Evolutionary conservation across 2,888 invertebrate genomes (phyloP), one percentile per base, ranked within the genome.

Genomic region (Brachypterus glaber): DNA sequence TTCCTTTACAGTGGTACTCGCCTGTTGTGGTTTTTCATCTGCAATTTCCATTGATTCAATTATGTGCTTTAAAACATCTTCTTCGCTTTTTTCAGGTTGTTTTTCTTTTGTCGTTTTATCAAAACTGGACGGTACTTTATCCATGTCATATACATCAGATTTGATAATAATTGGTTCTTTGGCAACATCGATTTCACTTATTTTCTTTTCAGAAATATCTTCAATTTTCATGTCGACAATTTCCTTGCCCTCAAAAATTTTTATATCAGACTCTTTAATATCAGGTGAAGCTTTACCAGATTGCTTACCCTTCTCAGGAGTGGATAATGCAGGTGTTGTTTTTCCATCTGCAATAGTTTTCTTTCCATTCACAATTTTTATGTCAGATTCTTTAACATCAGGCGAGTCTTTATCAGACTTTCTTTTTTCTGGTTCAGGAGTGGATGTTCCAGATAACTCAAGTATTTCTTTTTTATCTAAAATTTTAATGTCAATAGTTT

Each of bases 341-440:
- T 11, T 17, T 4, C 24, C 21, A 9, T 37, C 8, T 18, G n/a
- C 37, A 17, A 26, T 30, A 8, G 25, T 11, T 25, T 17, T 17
- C 14, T 43, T 32, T 32, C 35, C 37, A 11, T 8, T 3, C 2
- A 8, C 17, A 11, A 16, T 21, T 35, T 32, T 24, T 9, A 26
- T 26, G 7, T 27, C 30, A 11, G 14, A 25, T 18, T 8, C 13
- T 33, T 17, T 18, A n/a, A 16, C 16, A 5, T 18, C 33, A 15
- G n/a, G 12, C 8, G 13, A 13, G 9, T 12, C 9, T 31, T 31
- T 12, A 13, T 15, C 32, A 15, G 32, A 31, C 9, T 13, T 11
- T 37, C 9, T n/a, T n/a, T 26, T 26, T 26, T 26, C 27, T 9
- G 36, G 29, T 17, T 49, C 46, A 5, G 43, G 40, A 29, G 30